Percentiles rank a stretch among this genome's conserved stretches.
These are phyloP conservation scores for Luperina testacea DNA, from an alignment of 2,888 invertebrate species.

Conservation along the genomic window DNA sequence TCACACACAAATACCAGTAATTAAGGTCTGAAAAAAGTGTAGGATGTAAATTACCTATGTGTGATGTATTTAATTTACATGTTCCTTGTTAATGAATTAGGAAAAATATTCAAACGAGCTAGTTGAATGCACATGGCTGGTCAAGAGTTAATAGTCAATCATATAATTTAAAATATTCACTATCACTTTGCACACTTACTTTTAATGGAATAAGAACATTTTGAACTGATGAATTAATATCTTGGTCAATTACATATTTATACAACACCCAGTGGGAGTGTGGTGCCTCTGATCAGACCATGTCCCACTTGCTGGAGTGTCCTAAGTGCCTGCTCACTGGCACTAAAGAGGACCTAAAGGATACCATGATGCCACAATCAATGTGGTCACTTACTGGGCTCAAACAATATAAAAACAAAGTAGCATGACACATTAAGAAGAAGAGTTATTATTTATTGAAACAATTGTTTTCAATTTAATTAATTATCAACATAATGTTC, in stretches of 20 bases:
- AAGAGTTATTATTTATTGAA: not conserved
- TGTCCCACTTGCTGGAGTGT: not conserved
- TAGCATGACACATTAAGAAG: not conserved
- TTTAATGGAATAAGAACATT: constrained; percentile 22
- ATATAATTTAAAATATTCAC: constrained; percentile 31
- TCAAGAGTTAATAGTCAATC: constrained; percentile 24
- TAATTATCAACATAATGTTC: not conserved
- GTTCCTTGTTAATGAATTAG: constrained; percentile 12
- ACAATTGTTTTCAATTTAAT: not conserved
- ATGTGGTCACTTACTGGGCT: not conserved
- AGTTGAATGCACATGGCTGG: constrained; percentile 41
- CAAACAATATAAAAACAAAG: not conserved
- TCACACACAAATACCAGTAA: not conserved
- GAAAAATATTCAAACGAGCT: constrained; percentile 25
- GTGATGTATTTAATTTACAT: constrained; percentile 19
- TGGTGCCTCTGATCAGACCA: not conserved
- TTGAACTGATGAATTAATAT: constrained; percentile 3
- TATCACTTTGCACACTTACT: constrained; percentile 25
- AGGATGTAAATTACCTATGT: constrained; percentile 12
- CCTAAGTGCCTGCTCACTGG: not conserved
- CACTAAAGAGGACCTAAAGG: not conserved
- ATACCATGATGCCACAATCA: not conserved
- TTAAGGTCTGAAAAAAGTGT: not conserved
- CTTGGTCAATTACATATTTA: not conserved
- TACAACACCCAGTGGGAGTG: not conserved